Evolutionary conservation across 2,888 invertebrate species (phyloP).

Genomic region (Branchinecta sandiegonensis): DNA sequence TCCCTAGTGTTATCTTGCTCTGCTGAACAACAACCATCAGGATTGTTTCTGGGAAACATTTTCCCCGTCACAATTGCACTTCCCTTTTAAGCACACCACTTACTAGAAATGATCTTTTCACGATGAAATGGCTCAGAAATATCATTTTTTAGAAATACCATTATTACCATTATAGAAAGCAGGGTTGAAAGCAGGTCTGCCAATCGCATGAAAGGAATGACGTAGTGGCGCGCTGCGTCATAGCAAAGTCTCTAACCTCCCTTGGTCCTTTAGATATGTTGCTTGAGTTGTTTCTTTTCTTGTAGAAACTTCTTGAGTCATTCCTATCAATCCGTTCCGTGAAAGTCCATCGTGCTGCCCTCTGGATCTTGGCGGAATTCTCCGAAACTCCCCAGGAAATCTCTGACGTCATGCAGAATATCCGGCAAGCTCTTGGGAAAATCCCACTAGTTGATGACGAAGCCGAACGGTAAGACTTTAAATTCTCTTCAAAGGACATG

Average conservation of each 20-base stretch:
- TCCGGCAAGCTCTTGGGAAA: slow-evolving; percentile 59
- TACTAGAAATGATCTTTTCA: too few species aligned
- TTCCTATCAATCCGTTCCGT: slow-evolving; percentile 72
- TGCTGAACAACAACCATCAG: too few species aligned
- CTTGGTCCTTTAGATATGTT: slow-evolving; percentile 4
- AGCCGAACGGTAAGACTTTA: slow-evolving; percentile 26
- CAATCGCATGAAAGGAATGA: too few species aligned
- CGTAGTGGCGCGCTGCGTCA: not conserved
- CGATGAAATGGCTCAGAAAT: too few species aligned
- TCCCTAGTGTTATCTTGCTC: too few species aligned
- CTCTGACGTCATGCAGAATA: slow-evolving; percentile 57
- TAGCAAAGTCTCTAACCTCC: not conserved
- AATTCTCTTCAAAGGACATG: too few species aligned
- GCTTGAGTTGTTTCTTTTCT: slow-evolving; percentile 28
- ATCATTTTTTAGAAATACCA: too few species aligned
- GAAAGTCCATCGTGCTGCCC: slow-evolving; percentile 76
- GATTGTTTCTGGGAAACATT: too few species aligned
- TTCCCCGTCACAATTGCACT: too few species aligned
- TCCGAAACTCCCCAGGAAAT: slow-evolving; percentile 64
- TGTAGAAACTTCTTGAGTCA: slow-evolving; percentile 50
- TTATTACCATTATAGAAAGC: too few species aligned
- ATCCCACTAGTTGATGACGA: slow-evolving; percentile 47
- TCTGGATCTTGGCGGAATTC: slow-evolving; percentile 97
- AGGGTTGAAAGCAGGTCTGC: too few species aligned
- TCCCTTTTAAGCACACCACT: too few species aligned